These are phyloP conservation scores for Schizopygopsis malacanthus DNA, from an alignment of 2,797 vertebrate genomes.

Conservation along the genomic window DNA sequence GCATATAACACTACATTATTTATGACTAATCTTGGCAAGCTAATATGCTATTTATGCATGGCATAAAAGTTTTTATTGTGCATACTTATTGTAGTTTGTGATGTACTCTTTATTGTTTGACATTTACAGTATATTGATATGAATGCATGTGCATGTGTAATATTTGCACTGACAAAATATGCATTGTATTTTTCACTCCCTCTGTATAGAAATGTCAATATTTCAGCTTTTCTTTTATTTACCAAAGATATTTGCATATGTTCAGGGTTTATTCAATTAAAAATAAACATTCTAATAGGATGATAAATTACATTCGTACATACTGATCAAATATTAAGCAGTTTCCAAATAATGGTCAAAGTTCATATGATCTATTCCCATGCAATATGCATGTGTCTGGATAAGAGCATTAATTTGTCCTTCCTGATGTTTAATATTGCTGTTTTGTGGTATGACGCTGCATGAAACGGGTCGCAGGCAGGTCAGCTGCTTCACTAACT, in stretches of 20 bases:
- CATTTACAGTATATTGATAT: not conserved
- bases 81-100: not conserved
- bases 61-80: not conserved
- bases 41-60: not conserved
- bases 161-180: not conserved
- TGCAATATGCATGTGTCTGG: not conserved
- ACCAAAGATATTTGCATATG: not conserved
- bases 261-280: not conserved
- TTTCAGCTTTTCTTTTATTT: not conserved
- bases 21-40: not conserved
- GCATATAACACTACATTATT: not conserved
- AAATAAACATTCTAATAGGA: not conserved
- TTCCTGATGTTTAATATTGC: not conserved
- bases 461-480: not conserved
- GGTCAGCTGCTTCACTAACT: not conserved
- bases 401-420: not conserved
- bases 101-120: not conserved
- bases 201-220: not conserved
- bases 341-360: not conserved
- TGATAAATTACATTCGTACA: not conserved
- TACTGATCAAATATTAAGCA: not conserved
- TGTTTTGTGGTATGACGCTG: not conserved
- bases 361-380: not conserved
- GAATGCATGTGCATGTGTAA: not conserved
- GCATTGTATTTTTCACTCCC: not conserved